Evolutionary conservation across 1,140 invertebrate genomes (phyloP), one percentile per base, ranked within the genome.

Genomic region (Drosophila sucinea): DNA sequence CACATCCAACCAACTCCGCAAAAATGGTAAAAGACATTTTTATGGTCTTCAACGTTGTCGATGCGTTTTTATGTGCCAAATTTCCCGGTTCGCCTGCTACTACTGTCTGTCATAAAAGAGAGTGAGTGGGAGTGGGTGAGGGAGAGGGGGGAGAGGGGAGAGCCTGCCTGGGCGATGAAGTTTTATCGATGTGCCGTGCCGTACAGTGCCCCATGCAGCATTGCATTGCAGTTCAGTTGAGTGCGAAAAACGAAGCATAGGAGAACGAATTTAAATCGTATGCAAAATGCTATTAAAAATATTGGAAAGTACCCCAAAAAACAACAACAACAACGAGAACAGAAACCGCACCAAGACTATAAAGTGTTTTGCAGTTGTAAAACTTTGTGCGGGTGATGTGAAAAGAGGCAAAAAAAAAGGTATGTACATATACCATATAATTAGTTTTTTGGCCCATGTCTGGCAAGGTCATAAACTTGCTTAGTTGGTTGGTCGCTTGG

Each of bases 201-300:
- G 35, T 38, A 38, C 35, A 38, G 35, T 38, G 35, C 25, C 23
- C 44, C 44, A 7, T 78, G 76, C 76, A 78, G 63, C 58, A 60
- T 27, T 51, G 44, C 44, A 51, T 38, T 17, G 10, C 35, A 38
- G 33, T 35, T 35, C 8, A 35, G 33, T 47, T 47, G 44, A 47
- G 17, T 47, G 44, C 17, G 44, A 47, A 47, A 47, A 47, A 47
- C 44, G 17, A 23, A 23, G 17, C 17, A 17, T 17, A 23, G 2
- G 17, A 23, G 17, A 23, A 7, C 17, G 54, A 62, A 84, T 80
- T 76, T 66, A 76, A 84, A 83, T 83, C 65, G 73, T 73, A 83
- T 83, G 81, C 80, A 77, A 79, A 83, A 79, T 74, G 76, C 54
- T 60, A 84, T 84, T 70, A 74, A 79, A 79, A 79, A 64, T 80